phyloP scores from a whole-genome alignment of 1,140 invertebrate species.

The Drosophila pseudoananassae region DNA sequence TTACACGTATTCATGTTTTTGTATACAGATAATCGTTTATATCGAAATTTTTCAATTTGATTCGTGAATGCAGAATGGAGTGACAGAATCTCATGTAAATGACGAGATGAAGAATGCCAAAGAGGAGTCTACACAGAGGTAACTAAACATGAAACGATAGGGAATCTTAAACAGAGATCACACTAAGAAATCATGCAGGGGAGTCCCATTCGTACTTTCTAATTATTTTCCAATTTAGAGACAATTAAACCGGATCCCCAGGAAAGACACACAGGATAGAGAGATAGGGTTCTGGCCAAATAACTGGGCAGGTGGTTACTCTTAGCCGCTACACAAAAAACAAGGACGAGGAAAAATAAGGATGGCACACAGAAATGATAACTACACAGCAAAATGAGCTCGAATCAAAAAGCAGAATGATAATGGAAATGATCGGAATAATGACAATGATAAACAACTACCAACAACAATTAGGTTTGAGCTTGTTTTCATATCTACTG shows the following conservation, averaged over 20 bases:
- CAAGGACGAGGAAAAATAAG: slow-evolving; percentile 17
- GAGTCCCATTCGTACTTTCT: slow-evolving; percentile 17
- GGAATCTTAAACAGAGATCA: slow-evolving; percentile 15
- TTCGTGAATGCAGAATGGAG: slow-evolving; percentile 48
- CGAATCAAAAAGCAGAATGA: slow-evolving; percentile 21
- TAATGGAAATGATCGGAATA: slow-evolving; percentile 42
- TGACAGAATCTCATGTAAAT: slow-evolving; percentile 45
- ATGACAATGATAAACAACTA: slow-evolving; percentile 71
- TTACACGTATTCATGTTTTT: slow-evolving; percentile 64
- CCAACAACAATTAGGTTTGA: slow-evolving; percentile 70
- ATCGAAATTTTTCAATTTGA: slow-evolving; percentile 46
- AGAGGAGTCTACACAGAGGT: slow-evolving; percentile 18
- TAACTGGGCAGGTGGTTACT: slow-evolving; percentile 5
- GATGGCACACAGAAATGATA: slow-evolving; percentile 25
- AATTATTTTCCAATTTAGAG: slow-evolving; percentile 17
- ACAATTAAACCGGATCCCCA: background rate
- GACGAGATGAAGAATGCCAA: slow-evolving; percentile 43
- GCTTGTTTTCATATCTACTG: slow-evolving; percentile 64
- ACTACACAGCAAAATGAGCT: slow-evolving; percentile 58
- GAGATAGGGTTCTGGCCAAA: background rate
- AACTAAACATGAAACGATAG: slow-evolving; percentile 20
- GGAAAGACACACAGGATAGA: slow-evolving; percentile 11
- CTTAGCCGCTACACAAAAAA: slow-evolving; percentile 30
- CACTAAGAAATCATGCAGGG: slow-evolving; percentile 40
- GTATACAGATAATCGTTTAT: slow-evolving; percentile 34